Evolutionary conservation across 2,797 vertebrate genomes (phyloP), one percentile per base, ranked within the genome.

Genomic region (Tokudaia tokunoshimensis): DNA sequence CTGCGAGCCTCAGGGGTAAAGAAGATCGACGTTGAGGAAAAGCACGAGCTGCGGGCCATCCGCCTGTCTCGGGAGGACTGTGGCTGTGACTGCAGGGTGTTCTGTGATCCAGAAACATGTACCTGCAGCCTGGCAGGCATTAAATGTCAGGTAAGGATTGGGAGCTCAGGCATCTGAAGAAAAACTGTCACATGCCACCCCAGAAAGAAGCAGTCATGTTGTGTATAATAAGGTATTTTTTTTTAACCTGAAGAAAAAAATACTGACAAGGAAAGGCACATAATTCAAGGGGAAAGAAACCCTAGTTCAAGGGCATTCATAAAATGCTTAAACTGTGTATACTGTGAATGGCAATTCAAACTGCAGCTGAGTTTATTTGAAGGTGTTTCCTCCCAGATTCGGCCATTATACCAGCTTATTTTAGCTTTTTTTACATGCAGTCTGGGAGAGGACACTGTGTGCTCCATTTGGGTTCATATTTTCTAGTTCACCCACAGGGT

Each of bases 21-120:
- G 98, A 99, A 99, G 98, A 99, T 99, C 19, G 99, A 99, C 0
- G 99, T 99, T 97, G 99, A 99, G 79, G 99, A 99, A 98, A 99
- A 99, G 94, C 99, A 99, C 0, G 99, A 99, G 97, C 99, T 99
- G 96, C 98, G 99, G 83, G 98, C 99, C 96, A 99, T 99, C 98
- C 99, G 99, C 92, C 98, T 99, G 85, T 99, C 99, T 41, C 99
- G 99, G 41, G 99, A 99, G 98, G 99, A 99, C 98, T 99, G 99
- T 6, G 99, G 99, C 97, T 99, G 99, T 34, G 99, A 99, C 97
- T 99, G 99, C 98, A 99, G 99, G 80, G 98, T 99, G 84, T 99
- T 99, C 98, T 99, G 99, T 96, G 99, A 99, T 97, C 99, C 99
- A 0, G 99, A 99, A 98, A 99, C 99, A 0, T 99, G 99, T 70